These are phyloP conservation scores for Neogobius melanostomus DNA, from an alignment of 2,113 vertebrate species.

Conservation along the genomic window DNA sequence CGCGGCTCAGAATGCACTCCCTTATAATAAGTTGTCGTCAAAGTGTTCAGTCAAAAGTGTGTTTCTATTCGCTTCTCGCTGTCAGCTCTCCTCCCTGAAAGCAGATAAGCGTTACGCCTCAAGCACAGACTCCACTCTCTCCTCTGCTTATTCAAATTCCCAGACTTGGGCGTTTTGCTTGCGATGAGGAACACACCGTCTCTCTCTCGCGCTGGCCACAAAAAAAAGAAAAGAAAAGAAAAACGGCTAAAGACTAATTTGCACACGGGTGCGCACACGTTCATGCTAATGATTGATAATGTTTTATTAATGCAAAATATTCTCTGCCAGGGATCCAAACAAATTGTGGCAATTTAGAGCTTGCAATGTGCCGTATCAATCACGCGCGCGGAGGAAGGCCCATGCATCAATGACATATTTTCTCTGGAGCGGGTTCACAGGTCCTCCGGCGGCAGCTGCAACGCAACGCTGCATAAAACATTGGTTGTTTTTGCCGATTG, in stretches of 20 bases:
- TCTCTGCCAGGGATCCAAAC: slow-evolving; percentile 75
- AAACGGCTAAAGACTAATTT: slow-evolving; percentile 65
- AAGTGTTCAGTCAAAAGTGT: not conserved
- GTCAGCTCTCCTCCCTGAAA: slow-evolving; percentile 31
- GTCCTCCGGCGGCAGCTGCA: slow-evolving; percentile 48
- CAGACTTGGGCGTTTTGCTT: slow-evolving; percentile 50
- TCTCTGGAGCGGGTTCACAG: slow-evolving; percentile 41
- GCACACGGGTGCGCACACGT: slow-evolving; percentile 48
- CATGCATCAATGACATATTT: slow-evolving; percentile 68
- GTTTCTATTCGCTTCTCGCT: slow-evolving; percentile 4
- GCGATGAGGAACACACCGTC: slow-evolving; percentile 49
- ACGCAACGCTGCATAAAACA: slow-evolving; percentile 45
- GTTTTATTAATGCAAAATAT: slow-evolving; percentile 81
- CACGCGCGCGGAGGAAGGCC: slow-evolving; percentile 55
- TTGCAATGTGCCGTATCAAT: slow-evolving; percentile 69
- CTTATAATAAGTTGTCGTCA: not conserved
- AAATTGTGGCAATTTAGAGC: slow-evolving; percentile 80
- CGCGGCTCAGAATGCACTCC: not conserved
- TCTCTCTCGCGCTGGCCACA: slow-evolving; percentile 29
- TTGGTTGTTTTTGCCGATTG: slow-evolving; percentile 2
- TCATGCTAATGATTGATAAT: slow-evolving; percentile 79
- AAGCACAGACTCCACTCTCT: slow-evolving; percentile 32
- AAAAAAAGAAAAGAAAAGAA: not conserved
- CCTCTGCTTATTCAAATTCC: slow-evolving; percentile 54
- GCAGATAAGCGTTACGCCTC: slow-evolving; percentile 32